Base-by-base conservation (phyloP, 2,797 vertebrate genomes). In the Artibeus jamaicensis region DNA sequence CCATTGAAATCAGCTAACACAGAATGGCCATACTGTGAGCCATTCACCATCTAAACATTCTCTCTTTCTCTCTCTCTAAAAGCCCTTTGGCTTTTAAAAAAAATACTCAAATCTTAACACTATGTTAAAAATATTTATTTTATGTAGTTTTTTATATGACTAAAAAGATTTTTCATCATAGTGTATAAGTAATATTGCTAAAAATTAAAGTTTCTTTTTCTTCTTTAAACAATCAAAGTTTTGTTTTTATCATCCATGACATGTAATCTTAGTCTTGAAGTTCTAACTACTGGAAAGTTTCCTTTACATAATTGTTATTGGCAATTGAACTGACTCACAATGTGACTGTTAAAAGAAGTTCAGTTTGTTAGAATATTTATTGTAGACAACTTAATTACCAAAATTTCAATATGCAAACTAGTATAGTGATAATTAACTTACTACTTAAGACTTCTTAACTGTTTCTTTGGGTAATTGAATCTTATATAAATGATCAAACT, bases 281-380 rank as follows among this genome's bases (percentile, higher is more conserved):
- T 50, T 68, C 32, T 93, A 44, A 77, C 39, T 91, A 68, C 76
- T 95, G 55, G 84, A 94, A 87, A 94, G 14, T 18, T 85, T 86
- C 53, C 74, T 76, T 86, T 88, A 82, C 9, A 14, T 85, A 91
- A 93, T 62, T 94, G 57, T 82, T 88, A 94, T 55, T 93, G 32
- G 34, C 94, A 85, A 97, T 95, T 88, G 67, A 76, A 94, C 88
- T 81, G 92, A 77, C 74, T 92, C 67, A 87, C 44, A 90, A 93
- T 90, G 92, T 84, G 59, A 94, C 84, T 95, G n/a, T 76, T 88
- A 97, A 89, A n/a, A 93, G 65, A n/a, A 93, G 65, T 91, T 94
- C 29, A 55, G n/a, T 93, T 92, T 93, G 34, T 92, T 84, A 85
- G 59, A 73, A 88, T 88, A 67, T 77, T 92, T 96, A 21, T 88